These are phyloP conservation scores for Schlechtendalia chinensis DNA, from an alignment of 1,140 invertebrate genomes.

Conservation along the genomic window DNA sequence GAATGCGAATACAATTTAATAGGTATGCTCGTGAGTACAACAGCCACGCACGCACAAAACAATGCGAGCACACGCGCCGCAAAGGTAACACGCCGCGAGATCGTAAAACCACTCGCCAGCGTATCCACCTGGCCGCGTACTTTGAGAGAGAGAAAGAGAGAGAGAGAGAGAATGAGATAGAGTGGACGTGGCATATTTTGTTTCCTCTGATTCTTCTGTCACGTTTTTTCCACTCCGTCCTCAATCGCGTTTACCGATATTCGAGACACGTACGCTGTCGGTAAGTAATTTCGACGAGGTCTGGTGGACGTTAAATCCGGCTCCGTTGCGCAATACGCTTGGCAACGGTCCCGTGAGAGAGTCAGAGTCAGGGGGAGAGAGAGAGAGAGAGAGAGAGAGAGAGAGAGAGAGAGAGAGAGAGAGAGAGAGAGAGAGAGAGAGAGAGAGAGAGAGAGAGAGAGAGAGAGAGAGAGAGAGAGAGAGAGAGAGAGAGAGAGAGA, in stretches of 20 bases:
- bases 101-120: not conserved
- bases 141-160: too few relatives aligned
- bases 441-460: too few relatives aligned
- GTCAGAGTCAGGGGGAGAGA: too few relatives aligned
- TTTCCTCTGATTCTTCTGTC: not conserved
- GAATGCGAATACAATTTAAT: too few relatives aligned
- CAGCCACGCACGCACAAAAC: not conserved
- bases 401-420: too few relatives aligned
- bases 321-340: slow-evolving; percentile 6
- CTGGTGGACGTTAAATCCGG: slow-evolving; percentile 12
- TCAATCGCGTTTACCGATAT: slow-evolving; percentile 14
- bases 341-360: not conserved
- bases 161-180: too few relatives aligned
- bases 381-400: too few relatives aligned
- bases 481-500: too few relatives aligned
- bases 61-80: too few relatives aligned
- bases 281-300: slow-evolving; percentile 23
- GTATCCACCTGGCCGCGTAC: too few relatives aligned
- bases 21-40: too few relatives aligned
- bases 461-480: not conserved
- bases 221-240: not conserved
- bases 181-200: not conserved
- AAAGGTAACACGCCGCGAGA: too few relatives aligned
- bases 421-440: not conserved
- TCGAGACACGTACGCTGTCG: not conserved